Evolutionary conservation across 2,888 invertebrate species (phyloP), one percentile per base, ranked within the genome.

Genomic region (Scaptomyza tumidula): DNA sequence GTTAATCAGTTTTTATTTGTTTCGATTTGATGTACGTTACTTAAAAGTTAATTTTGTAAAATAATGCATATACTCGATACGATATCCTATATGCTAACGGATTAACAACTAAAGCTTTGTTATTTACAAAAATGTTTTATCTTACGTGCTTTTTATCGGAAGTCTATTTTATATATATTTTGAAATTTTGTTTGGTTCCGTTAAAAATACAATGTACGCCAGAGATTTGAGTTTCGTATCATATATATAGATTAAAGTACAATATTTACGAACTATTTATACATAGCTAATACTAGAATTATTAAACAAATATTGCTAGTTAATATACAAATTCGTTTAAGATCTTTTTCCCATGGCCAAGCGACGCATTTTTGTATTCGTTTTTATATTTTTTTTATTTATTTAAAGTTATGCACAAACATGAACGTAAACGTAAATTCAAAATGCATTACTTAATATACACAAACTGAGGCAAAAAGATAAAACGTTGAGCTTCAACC

Each of bases 271-370:
- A 55, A 37, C 71, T 78, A 71, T 60, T 57, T 71, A 71, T 70
- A 79, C 55, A 66, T 76, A 66, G 52, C 45, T 64, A 61, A 33
- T 64, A 43, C 82, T 82, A 82, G 65, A 72, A 75, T 88, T 77
- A 80, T 71, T 78, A 78, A 88, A 86, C 86, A 86, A 84, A 88
- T 86, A 88, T 86, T 86, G 88, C 85, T 88, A 86, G 78, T 87
- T 83, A 88, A 83, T 86, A 86, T 86, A 86, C 85, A 86, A 86
- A 86, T 86, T 86, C 85, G 88, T 88, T 86, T 88, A 88, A 88
- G 88, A 86, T 78, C 73, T 70, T 73, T 76, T 71, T 78, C 66
- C 75, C 63, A 55, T 73, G 75, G 77, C 81, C 75, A 75, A 84
- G 72, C 81, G 74, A 78, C 63, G 72, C 67, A 72, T 56, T 72